Conservation (phyloP, 2,797 vertebrate genomes). For the Gallinago nigripennis region DNA sequence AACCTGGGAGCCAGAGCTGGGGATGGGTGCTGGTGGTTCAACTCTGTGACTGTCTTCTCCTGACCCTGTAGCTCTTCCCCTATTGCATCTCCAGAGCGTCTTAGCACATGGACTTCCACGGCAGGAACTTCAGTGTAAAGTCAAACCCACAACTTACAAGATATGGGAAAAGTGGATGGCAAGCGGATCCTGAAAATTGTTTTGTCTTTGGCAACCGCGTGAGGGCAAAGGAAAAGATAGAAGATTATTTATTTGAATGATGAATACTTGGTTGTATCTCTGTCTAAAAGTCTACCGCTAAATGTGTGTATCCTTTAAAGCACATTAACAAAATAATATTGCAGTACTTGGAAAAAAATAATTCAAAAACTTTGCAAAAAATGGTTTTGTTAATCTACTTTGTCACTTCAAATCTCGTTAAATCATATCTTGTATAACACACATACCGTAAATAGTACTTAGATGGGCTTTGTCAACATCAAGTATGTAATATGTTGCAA, state of each 20-base stretch:
- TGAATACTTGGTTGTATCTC: not conserved
- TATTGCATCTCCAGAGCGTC: not conserved
- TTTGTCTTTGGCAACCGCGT: not conserved
- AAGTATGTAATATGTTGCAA: not conserved
- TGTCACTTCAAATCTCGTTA: not conserved
- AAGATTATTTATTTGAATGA: not conserved
- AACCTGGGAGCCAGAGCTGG: not conserved
- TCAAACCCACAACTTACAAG: not conserved
- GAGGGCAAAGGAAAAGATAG: not conserved
- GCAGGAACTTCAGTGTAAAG: not conserved
- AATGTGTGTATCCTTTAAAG: not conserved
- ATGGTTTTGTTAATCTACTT: fast-evolving
- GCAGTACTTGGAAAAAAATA: not conserved
- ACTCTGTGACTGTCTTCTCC: not conserved
- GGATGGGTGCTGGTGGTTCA: not conserved
- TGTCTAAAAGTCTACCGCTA: not conserved
- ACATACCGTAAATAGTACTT: no score
- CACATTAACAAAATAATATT: not conserved
- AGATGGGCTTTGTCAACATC: not conserved
- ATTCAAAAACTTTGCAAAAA: not conserved
- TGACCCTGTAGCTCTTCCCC: fast-evolving
- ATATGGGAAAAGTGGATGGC: not conserved
- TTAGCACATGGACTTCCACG: fast-evolving
- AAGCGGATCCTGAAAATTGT: not conserved
- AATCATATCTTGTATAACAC: not conserved